A percentile compares a stretch with the other conserved stretches of the same genome.
These are phyloP conservation scores for Gambusia affinis DNA, from an alignment of 2,113 vertebrate species.

Conservation along the genomic window DNA sequence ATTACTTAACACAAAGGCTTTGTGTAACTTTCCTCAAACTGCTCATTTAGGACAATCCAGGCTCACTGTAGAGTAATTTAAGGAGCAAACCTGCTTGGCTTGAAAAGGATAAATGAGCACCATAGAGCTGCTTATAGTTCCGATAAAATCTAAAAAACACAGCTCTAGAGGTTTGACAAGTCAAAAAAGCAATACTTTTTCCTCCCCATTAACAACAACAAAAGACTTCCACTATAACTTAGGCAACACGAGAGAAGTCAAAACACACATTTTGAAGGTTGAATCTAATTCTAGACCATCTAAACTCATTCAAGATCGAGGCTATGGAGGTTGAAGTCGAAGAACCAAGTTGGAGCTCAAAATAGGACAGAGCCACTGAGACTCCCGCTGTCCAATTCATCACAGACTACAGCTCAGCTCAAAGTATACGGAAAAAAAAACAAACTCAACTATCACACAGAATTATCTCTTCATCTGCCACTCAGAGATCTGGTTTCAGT, in stretches of 20 bases:
- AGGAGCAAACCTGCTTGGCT: too few species aligned
- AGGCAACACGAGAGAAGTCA: not conserved
- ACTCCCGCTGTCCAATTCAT: slow-evolving; percentile 62
- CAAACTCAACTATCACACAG: slow-evolving; percentile 45
- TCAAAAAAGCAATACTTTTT: too few species aligned
- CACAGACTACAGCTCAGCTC: slow-evolving; percentile 46
- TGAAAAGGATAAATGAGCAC: too few species aligned
- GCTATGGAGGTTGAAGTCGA: slow-evolving; percentile 39
- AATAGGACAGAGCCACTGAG: slow-evolving; percentile 75
- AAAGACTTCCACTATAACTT: not conserved
- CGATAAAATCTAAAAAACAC: too few species aligned
- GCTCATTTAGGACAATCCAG: too few species aligned
- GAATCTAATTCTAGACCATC: slow-evolving; percentile 30
- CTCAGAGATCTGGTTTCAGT: slow-evolving; percentile 74
- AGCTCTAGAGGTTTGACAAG: too few species aligned
- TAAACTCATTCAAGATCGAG: slow-evolving; percentile 43
- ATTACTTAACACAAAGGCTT: too few species aligned
- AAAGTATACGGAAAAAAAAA: slow-evolving; percentile 40
- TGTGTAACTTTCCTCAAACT: too few species aligned
- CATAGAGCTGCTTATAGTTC: too few species aligned
- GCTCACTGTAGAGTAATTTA: too few species aligned
- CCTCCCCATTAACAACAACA: too few species aligned
- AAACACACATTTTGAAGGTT: slow-evolving; percentile 41
- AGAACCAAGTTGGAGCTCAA: slow-evolving; percentile 55
- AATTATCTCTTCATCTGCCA: slow-evolving; percentile 51